Percentiles rank a stretch among this genome's conserved stretches.
phyloP scores from a whole-genome alignment of 2,797 vertebrate genomes.

The Typhlichthys subterraneus region DNA sequence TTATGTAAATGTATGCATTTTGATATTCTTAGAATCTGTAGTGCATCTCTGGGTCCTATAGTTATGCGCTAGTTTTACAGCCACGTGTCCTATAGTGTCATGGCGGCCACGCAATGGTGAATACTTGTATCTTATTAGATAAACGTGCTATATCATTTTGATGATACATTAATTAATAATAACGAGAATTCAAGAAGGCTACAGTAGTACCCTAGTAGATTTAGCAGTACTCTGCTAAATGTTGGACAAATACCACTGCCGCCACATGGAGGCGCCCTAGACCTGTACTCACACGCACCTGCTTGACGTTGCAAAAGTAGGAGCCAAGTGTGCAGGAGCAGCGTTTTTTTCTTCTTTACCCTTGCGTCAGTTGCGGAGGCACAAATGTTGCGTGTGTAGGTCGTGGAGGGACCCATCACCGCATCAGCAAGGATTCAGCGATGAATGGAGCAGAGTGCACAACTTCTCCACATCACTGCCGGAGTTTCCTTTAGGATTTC shows the following conservation, averaged over 20 bases:
- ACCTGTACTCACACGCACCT: constrained; percentile 38
- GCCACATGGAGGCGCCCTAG: constrained; percentile 72
- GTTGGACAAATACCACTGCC: background rate
- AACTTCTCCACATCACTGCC: constrained; percentile 58
- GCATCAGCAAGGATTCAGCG: constrained; percentile 46
- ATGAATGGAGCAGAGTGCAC: constrained; percentile 48
- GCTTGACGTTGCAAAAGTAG: constrained; percentile 30
- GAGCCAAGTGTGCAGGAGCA: constrained; percentile 32
- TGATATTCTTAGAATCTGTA: too few relatives aligned
- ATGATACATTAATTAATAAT: too few relatives aligned
- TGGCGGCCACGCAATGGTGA: too few relatives aligned
- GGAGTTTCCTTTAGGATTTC: constrained; percentile 60
- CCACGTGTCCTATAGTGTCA: too few relatives aligned
- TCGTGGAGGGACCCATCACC: constrained; percentile 49
- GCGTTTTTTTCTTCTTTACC: constrained; percentile 57
- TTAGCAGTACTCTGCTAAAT: too few relatives aligned
- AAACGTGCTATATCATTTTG: too few relatives aligned
- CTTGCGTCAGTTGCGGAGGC: constrained; percentile 59
- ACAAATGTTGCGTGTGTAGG: constrained; percentile 59
- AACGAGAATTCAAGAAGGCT: too few relatives aligned
- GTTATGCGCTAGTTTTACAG: too few relatives aligned
- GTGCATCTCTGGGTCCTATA: too few relatives aligned
- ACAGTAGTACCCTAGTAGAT: too few relatives aligned
- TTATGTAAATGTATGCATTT: too few relatives aligned
- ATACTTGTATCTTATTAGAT: too few relatives aligned